Conservation (phyloP, 2,797 vertebrate genomes). For the Gymnoscopelus microlampas region DNA sequence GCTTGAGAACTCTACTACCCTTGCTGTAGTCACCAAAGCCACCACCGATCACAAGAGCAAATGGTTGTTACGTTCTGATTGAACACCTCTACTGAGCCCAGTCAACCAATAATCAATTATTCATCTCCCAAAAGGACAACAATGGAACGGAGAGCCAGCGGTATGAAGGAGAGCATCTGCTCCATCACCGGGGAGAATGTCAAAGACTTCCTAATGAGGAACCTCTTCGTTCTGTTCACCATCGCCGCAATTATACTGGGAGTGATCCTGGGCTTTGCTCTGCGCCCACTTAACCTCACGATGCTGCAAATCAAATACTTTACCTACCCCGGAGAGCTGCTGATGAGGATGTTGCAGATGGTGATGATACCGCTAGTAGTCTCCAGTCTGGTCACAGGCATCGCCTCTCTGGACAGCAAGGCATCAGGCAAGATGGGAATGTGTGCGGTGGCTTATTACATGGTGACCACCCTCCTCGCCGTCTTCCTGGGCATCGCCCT, state of each 20-base stretch:
- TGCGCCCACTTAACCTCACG: slow-evolving; percentile 88
- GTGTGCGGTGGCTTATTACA: slow-evolving; percentile 92
- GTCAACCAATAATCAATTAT: too few species aligned
- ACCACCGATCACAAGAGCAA: too few species aligned
- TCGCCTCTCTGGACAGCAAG: slow-evolving; percentile 94
- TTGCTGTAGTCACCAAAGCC: too few species aligned
- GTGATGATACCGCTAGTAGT: slow-evolving; percentile 94
- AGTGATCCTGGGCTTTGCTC: slow-evolving; percentile 87
- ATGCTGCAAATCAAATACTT: slow-evolving; percentile 94
- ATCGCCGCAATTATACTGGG: slow-evolving; percentile 87
- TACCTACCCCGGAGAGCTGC: slow-evolving; percentile 93
- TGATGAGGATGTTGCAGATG: slow-evolving; percentile 99
- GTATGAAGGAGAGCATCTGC: slow-evolving; percentile 81
- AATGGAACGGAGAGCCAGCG: slow-evolving; percentile 81
- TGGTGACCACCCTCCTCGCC: slow-evolving; percentile 93
- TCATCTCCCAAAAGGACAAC: too few species aligned
- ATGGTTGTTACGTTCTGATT: too few species aligned
- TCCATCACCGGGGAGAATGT: slow-evolving; percentile 77
- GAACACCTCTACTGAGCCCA: too few species aligned
- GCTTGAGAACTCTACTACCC: too few species aligned
- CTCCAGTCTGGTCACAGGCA: slow-evolving; percentile 97
- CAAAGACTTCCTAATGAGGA: slow-evolving; percentile 83
- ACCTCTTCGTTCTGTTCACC: slow-evolving; percentile 91
- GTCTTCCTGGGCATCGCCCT: slow-evolving; percentile 95
- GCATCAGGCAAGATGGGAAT: slow-evolving; percentile 94